Base-by-base conservation (phyloP, 2,113 vertebrate genomes). In the Passer domesticus region DNA sequence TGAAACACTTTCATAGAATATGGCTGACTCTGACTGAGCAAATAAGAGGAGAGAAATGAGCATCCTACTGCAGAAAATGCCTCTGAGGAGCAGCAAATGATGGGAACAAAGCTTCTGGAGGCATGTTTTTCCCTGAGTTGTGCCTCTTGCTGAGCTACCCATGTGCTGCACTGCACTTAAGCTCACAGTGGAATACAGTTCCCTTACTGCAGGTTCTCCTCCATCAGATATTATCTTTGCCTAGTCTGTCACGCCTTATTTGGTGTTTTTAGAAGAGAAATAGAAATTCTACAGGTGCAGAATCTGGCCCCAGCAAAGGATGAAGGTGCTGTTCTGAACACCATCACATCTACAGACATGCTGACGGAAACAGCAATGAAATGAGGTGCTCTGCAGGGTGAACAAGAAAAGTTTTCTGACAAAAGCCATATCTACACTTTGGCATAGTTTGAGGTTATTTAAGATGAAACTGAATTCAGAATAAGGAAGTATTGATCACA, bases 271-370 rank as follows among this genome's bases (percentile, higher is more conserved):
- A 43, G 52, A 84, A 84, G 20, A n/a, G 19, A 49, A 87, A 66
- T 19, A 62, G 60, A 70, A 78, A 72, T 67, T 50, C 13, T 75
- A n/a, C 15, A 37, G 24, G 17, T 58, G 15, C 13, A 68, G 16
- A 85, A 37, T 46, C 37, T 28, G 15, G 9, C 13, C 53, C 6
- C 20, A 41, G 17, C 16, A 78, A 18, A 28, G 17, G 28, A 59
- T n/a, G 39, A 87, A 67, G 50, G 13, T 20, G 35, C 9, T 88
- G 4, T 46, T 88, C 56, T 50, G 31, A 92, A 43, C 28, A 46
- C 2, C 3, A 9, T 35, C 1, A 2, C 24, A 8, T 22, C 53
- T 58, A 62, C 12, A 46, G 39, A 37, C 6, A 14, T 2, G 11
- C 53, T 69, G n/a, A 31, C 30, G 16, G 41, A 83, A 91, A 80